Evolutionary conservation across 2,797 vertebrate species (phyloP).

Genomic region (Glyptemys insculpta): DNA sequence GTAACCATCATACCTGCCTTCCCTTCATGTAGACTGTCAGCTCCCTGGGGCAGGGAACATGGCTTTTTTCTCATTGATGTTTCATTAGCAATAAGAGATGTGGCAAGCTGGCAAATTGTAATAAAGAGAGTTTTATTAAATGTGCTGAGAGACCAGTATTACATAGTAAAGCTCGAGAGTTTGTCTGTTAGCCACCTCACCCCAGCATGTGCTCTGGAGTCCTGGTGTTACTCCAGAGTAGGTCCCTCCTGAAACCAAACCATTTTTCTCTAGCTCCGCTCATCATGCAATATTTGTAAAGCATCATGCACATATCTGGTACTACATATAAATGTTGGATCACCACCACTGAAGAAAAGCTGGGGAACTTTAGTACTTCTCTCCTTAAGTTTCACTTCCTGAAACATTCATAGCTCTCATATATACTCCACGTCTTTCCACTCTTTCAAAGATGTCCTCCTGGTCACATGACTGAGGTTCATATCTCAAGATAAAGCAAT

Average conservation of each 20-base stretch:
- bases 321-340: neutral
- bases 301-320: neutral
- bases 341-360: neutral
- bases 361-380: neutral
- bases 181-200: neutral
- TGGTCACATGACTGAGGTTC: neutral
- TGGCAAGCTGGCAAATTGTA: neutral
- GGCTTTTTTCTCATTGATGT: neutral
- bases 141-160: neutral
- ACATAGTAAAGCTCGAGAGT: rapidly evolving
- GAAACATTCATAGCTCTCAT: neutral
- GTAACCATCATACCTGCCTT: neutral
- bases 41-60: neutral
- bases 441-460: neutral
- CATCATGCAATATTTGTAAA: neutral
- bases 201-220: rapidly evolving
- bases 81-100: neutral
- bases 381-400: neutral
- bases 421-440: rapidly evolving
- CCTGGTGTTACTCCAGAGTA: neutral
- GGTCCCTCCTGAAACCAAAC: neutral
- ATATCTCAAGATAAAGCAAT: neutral
- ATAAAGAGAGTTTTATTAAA: neutral
- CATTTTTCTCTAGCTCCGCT: neutral
- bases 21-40: neutral